A percentile compares a stretch with the other conserved stretches of the same genome.
These are phyloP conservation scores for Leucoma salicis DNA, from an alignment of 2,888 invertebrate species.

Conservation along the genomic window DNA sequence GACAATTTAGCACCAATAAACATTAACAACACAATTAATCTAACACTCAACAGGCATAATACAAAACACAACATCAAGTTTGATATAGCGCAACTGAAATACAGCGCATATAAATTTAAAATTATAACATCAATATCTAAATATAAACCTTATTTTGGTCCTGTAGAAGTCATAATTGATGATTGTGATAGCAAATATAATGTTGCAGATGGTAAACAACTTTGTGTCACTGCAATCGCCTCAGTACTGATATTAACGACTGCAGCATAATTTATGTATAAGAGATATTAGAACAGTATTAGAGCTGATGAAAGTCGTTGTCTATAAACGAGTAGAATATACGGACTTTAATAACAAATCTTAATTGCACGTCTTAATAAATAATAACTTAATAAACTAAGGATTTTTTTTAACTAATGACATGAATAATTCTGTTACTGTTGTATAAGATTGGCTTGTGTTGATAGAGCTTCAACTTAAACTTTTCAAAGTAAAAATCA, in stretches of 20 bases:
- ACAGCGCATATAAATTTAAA: conserved; percentile 35
- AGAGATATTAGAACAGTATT: conserved; percentile 68
- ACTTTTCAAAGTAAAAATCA: too few species aligned
- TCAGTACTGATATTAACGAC: conserved; percentile 74
- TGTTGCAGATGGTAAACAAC: conserved; percentile 53
- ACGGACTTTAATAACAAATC: too few species aligned
- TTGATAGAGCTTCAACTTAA: too few species aligned
- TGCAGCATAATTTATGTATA: conserved; percentile 66
- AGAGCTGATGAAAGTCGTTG: conserved; percentile 52
- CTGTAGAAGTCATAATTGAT: conserved; percentile 31
- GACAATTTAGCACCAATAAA: conserved; percentile 10
- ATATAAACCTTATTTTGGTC: conserved; percentile 35
- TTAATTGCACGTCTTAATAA: too few species aligned
- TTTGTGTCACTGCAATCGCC: conserved; percentile 70
- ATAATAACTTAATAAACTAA: conserved; percentile 10
- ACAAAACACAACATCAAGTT: conserved; percentile 48
- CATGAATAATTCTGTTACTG: too few species aligned
- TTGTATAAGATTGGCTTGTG: too few species aligned
- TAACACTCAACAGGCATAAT: conserved; percentile 39
- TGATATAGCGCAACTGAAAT: conserved; percentile 60
- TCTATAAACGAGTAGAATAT: conserved; percentile 14
- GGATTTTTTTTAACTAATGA: conserved; percentile 1
- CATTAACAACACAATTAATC: conserved; percentile 35
- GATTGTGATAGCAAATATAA: conserved; percentile 30
- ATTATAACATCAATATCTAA: conserved; percentile 23